Conservation (phyloP, 2,888 invertebrate genomes). For the Lasius platythorax region DNA sequence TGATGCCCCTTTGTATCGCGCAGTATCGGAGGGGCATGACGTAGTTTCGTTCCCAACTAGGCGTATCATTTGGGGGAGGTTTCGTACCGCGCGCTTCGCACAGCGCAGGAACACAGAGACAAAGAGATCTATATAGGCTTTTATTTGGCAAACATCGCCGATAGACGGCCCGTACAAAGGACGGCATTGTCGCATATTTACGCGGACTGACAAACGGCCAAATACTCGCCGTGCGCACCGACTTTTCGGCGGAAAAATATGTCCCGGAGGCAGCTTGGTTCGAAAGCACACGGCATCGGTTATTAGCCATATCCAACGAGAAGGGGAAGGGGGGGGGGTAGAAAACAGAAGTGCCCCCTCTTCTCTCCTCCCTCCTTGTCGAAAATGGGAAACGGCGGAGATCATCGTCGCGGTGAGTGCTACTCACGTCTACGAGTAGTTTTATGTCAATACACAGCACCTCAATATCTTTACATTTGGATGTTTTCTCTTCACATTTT, state of each 20-base stretch:
- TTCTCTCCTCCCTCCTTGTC: background rate
- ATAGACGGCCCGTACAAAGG: conserved; percentile 78
- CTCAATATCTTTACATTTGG: background rate
- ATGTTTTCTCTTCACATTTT: background rate
- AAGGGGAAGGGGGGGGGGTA: background rate
- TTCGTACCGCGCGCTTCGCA: conserved; percentile 64
- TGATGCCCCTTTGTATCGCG: conserved; percentile 72
- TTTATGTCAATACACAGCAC: conserved; percentile 7
- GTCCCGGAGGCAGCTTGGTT: conserved; percentile 38
- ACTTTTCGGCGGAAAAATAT: conserved; percentile 62
- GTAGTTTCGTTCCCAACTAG: conserved; percentile 85
- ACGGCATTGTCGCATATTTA: conserved; percentile 75
- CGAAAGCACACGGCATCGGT: conserved; percentile 36
- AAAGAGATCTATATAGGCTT: conserved; percentile 79
- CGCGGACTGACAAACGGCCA: conserved; percentile 75
- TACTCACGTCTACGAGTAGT: conserved; percentile 12
- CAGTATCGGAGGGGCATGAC: conserved; percentile 80
- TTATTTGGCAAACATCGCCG: conserved; percentile 84
- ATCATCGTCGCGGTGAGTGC: background rate
- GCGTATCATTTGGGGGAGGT: conserved; percentile 83
- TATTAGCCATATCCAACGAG: conserved; percentile 37
- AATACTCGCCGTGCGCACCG: conserved; percentile 63
- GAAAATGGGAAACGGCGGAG: background rate
- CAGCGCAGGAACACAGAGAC: conserved; percentile 71
- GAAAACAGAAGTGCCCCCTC: background rate